phyloP scores from a whole-genome alignment of 35 echinoderm and acorn worm species.

The Antedon bifida region DNA sequence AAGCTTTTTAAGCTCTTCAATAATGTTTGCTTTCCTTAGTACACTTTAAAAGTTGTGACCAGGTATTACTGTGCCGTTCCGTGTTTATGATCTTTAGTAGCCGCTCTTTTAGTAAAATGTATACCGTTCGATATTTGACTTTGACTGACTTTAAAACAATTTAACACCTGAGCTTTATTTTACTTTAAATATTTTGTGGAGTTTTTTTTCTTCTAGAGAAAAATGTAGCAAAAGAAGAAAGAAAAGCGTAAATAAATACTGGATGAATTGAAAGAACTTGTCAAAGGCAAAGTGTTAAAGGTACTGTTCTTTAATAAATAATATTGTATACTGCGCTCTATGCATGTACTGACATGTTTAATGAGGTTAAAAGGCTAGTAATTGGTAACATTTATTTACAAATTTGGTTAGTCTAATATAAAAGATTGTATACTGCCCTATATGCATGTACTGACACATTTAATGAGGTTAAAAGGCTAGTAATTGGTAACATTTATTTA shows the following conservation, averaged over 20 bases:
- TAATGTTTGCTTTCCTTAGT: neutral
- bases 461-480: too few species aligned
- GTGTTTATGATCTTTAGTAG: too few species aligned
- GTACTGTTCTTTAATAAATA: conserved; percentile 26
- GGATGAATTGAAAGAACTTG: conserved; percentile 47
- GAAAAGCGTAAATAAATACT: conserved; percentile 40
- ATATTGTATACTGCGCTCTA: conserved; percentile 52
- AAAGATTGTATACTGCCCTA: neutral
- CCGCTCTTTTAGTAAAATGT: too few species aligned
- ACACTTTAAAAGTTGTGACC: too few species aligned
- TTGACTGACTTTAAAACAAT: too few species aligned
- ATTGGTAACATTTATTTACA: neutral
- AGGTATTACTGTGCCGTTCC: too few species aligned
- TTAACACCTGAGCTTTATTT: neutral
- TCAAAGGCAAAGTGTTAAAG: conserved; percentile 54
- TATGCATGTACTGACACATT: too few species aligned
- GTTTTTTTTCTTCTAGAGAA: conserved; percentile 13
- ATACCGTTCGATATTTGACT: too few species aligned
- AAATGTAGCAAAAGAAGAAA: conserved; percentile 37
- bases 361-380: conserved; percentile 64
- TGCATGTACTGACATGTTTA: conserved; percentile 54
- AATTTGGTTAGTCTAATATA: neutral
- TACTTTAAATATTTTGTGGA: too few species aligned
- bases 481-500: too few species aligned
- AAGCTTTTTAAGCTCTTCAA: too few species aligned